These are phyloP conservation scores for Palaemon carinicauda DNA, from an alignment of 1,140 invertebrate genomes.

Conservation along the genomic window DNA sequence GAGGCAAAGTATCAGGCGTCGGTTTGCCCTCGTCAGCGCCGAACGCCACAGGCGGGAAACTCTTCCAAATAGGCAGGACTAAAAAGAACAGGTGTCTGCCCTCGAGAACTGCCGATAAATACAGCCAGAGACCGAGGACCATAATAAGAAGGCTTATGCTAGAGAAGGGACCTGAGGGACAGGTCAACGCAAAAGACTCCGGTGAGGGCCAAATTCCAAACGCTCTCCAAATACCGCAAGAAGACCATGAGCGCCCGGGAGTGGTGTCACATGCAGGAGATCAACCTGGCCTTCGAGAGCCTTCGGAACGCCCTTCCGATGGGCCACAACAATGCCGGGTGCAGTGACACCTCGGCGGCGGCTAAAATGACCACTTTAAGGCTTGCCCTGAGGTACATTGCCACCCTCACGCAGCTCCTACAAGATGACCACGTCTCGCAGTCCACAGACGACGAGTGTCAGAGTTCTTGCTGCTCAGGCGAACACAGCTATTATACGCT, in stretches of 20 bases:
- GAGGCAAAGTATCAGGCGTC: no score
- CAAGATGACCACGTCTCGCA: background rate
- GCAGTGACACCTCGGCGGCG: slow-evolving; percentile 10
- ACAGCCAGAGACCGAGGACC: slow-evolving; percentile 10
- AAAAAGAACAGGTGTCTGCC: background rate
- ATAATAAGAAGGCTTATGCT: slow-evolving; percentile 10
- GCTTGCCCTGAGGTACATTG: slow-evolving; percentile 26
- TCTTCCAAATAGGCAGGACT: no score
- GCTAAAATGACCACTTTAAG: slow-evolving; percentile 28
- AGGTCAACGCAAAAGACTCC: background rate
- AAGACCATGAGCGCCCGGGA: background rate
- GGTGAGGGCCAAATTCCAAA: background rate
- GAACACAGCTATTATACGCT: background rate
- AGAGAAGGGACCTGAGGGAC: slow-evolving; percentile 2
- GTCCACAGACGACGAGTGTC: background rate
- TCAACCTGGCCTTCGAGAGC: slow-evolving; percentile 25
- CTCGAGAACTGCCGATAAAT: slow-evolving; percentile 15
- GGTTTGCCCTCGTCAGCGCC: no score
- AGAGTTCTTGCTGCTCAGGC: background rate
- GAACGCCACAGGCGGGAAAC: no score
- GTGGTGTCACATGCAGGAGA: slow-evolving; percentile 28
- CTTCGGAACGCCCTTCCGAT: slow-evolving; percentile 8
- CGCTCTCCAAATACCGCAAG: slow-evolving; percentile 12
- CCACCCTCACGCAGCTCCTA: slow-evolving; percentile 14
- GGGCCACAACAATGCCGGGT: background rate